A percentile compares a stretch with the other conserved stretches of the same genome.
Evolutionary conservation across 2,113 vertebrate species (phyloP).

Genomic region (Hypanus sabinus): DNA sequence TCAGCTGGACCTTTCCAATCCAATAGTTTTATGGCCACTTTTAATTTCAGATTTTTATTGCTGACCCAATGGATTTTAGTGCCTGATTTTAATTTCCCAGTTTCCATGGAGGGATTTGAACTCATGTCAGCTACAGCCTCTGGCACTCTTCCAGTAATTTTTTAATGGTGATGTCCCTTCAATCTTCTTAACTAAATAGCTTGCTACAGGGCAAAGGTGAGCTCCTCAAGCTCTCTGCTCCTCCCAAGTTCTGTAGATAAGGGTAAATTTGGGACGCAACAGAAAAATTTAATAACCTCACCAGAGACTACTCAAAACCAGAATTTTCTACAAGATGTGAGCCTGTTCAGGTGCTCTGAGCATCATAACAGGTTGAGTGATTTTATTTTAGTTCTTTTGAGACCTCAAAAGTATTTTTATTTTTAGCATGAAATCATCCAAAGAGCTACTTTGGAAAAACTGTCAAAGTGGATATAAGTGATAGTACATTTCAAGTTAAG

Average conservation of each 20-base stretch:
- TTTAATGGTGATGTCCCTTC: not conserved
- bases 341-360: not conserved
- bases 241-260: not conserved
- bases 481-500: not conserved
- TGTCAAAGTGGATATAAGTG: not conserved
- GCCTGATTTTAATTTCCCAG: no score
- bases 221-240: not conserved
- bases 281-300: not conserved
- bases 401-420: not conserved
- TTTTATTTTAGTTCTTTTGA: not conserved
- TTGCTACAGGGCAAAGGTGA: not conserved
- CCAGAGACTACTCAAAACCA: not conserved
- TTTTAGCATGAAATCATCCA: not conserved
- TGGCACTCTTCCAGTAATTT: not conserved
- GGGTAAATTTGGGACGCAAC: not conserved
- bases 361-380: not conserved
- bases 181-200: not conserved
- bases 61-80: no score
- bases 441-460: not conserved
- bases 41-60: no score
- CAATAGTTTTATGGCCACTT: no score
- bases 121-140: no score
- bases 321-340: not conserved
- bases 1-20: no score
- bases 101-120: no score